Conservation (phyloP, 2,888 invertebrate species). For the Drosophila falleni region DNA sequence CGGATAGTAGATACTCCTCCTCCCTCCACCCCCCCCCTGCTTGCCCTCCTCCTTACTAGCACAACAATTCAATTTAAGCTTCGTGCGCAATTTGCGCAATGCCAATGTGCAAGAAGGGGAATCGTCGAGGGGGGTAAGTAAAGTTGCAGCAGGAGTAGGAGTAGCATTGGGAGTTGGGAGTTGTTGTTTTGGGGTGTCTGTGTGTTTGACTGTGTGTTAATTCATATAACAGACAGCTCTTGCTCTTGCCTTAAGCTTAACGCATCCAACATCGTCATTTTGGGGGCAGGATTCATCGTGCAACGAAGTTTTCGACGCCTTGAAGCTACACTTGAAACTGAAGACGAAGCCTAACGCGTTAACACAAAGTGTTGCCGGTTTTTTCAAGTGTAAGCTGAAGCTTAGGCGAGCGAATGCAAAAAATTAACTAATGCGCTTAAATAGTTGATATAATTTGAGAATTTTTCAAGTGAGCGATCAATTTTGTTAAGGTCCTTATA, state of each 20-base stretch:
- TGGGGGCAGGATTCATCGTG: slow-evolving; percentile 11
- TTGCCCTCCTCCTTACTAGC: slow-evolving; percentile 6
- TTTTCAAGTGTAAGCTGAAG: slow-evolving; percentile 51
- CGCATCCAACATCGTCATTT: slow-evolving; percentile 26
- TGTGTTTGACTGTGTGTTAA: slow-evolving; percentile 69
- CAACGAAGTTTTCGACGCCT: slow-evolving; percentile 14
- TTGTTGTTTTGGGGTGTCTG: slow-evolving; percentile 17
- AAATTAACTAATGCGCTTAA: slow-evolving; percentile 35
- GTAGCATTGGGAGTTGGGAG: not conserved
- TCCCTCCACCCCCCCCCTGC: too few species aligned
- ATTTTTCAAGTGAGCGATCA: slow-evolving; percentile 19
- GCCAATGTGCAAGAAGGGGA: slow-evolving; percentile 25
- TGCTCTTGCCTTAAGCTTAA: slow-evolving; percentile 35
- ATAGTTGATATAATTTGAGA: slow-evolving; percentile 22
- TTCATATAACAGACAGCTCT: slow-evolving; percentile 71
- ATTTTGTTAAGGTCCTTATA: slow-evolving; percentile 11
- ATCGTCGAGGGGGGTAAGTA: not conserved
- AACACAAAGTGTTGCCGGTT: slow-evolving; percentile 53
- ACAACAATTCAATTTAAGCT: slow-evolving; percentile 80
- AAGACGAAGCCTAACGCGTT: slow-evolving; percentile 21
- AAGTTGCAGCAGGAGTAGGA: not conserved
- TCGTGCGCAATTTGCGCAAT: slow-evolving; percentile 79
- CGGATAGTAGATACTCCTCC: slow-evolving; percentile 9
- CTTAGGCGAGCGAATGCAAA: slow-evolving; percentile 18
- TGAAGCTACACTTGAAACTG: slow-evolving; percentile 33